phyloP scores from a whole-genome alignment of 2,888 invertebrate species.

The Phaonia tiefii region DNA sequence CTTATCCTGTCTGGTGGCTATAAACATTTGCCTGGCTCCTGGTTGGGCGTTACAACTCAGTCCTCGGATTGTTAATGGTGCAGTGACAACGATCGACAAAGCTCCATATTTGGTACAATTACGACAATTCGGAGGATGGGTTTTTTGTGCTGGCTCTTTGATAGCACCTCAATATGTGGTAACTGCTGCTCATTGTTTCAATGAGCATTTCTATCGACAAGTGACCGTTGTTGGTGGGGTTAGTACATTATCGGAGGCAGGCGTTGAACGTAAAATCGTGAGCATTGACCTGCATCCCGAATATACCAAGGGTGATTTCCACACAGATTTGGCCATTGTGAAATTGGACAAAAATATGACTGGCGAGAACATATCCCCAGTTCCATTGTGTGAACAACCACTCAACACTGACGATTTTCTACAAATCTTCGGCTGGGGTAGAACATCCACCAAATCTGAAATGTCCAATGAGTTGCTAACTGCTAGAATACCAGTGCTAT shows the following conservation, averaged over 20 bases:
- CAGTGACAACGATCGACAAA: constrained; percentile 64
- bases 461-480: constrained; percentile 67
- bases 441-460: too few relatives aligned
- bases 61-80: constrained; percentile 63
- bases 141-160: constrained; percentile 76
- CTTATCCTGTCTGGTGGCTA: too few relatives aligned
- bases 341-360: constrained; percentile 69
- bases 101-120: constrained; percentile 71
- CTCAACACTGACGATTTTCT: constrained; percentile 69
- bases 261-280: constrained; percentile 68
- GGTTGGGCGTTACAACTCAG: not conserved
- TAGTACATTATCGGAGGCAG: constrained; percentile 69
- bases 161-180: constrained; percentile 72
- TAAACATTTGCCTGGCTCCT: not conserved
- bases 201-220: constrained; percentile 64
- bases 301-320: constrained; percentile 69
- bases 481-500: constrained; percentile 69
- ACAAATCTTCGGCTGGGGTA: constrained; percentile 75
- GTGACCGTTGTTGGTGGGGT: constrained; percentile 72
- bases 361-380: constrained; percentile 71
- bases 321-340: constrained; percentile 74
- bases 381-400: constrained; percentile 69
- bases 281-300: constrained; percentile 70
- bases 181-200: constrained; percentile 76
- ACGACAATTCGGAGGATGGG: constrained; percentile 65